Evolutionary conservation across 1,140 invertebrate genomes (phyloP), one percentile per base, ranked within the genome.

Genomic region (Ganaspis sp.): DNA sequence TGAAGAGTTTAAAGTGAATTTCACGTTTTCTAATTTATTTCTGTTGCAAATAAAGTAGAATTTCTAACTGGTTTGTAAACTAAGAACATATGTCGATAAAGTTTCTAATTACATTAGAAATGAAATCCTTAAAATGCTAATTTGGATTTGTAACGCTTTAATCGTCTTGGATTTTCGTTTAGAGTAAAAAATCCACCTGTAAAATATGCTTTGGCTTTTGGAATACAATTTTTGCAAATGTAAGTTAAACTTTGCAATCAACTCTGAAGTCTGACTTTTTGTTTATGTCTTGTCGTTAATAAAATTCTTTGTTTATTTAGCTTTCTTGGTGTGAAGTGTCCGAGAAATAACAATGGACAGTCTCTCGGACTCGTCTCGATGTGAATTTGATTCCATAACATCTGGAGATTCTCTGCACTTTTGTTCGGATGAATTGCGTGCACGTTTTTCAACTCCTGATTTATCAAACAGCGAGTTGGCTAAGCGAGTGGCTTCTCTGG

Each of bases 331-430:
- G 15, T 29, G 70, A 69, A 34, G n/a, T n/a, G 34, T 29, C 49
- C 58, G 8, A 38, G 37, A 78, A 21, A 54, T n/a, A n/a, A n/a
- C n/a, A n/a, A 87, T 88, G 87, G 85, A 87, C 69, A 80, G 75
- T 69, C 26, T 83, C 0, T 87, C 85, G 9, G 85, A 88, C 70
- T 87, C 83, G 0, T 84, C 84, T 11, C 83, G 76, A 42, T 81
- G 76, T n/a, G 85, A 88, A 17, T 5, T 87, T 21, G 81, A 87
- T 19, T 88, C 84, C 3, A 45, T 84, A 4, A 80, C 83, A 40
- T 88, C 85, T 3, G 76, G 77, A 38, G 85, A 88, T 64, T 87
- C 86, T 1, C 34, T 88, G 1, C 83, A 86, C 69, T n/a, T n/a
- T n/a, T n/a, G n/a, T n/a, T n/a, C n/a, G n/a, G n/a, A n/a, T n/a